phyloP scores from a whole-genome alignment of 1,140 invertebrate genomes.

The Lysiphlebus fabarum region DNA sequence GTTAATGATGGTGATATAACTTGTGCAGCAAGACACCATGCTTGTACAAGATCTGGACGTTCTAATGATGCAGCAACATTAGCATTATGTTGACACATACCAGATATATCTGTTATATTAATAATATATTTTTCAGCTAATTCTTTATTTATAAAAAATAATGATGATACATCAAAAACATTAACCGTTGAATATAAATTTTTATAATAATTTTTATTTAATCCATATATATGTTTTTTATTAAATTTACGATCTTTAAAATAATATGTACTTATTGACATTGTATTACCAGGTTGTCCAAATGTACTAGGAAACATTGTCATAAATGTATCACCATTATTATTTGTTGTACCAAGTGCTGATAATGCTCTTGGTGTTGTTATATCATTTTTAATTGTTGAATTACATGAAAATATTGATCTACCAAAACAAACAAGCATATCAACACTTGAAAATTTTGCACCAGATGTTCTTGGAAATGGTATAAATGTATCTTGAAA shows the following conservation, averaged over 20 bases:
- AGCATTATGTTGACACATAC: constrained; percentile 80
- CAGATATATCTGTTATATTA: constrained; percentile 57
- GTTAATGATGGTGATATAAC: constrained; percentile 58
- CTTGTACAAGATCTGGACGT: constrained; percentile 77
- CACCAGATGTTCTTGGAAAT: constrained; percentile 90
- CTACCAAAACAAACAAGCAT: constrained; percentile 83
- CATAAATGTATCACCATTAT: constrained; percentile 49
- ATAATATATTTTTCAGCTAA: constrained; percentile 81
- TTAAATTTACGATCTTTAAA: constrained; percentile 70
- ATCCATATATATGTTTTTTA: constrained; percentile 48
- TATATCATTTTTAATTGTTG: constrained; percentile 65
- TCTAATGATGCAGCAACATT: constrained; percentile 69
- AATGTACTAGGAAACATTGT: constrained; percentile 56
- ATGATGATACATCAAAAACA: constrained; percentile 75
- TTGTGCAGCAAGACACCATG: constrained; percentile 78
- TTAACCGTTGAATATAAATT: constrained; percentile 63
- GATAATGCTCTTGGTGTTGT: constrained; percentile 76
- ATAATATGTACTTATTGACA: constrained; percentile 72
- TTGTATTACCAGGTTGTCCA: constrained; percentile 55
- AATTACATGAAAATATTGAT: constrained; percentile 68
- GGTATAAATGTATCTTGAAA: constrained; percentile 82
- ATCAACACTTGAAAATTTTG: constrained; percentile 78
- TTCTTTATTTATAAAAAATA: constrained; percentile 75
- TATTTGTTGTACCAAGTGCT: constrained; percentile 61
- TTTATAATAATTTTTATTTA: constrained; percentile 45